phyloP scores from a whole-genome alignment of 2,113 vertebrate genomes.

The Marmota monax region DNA sequence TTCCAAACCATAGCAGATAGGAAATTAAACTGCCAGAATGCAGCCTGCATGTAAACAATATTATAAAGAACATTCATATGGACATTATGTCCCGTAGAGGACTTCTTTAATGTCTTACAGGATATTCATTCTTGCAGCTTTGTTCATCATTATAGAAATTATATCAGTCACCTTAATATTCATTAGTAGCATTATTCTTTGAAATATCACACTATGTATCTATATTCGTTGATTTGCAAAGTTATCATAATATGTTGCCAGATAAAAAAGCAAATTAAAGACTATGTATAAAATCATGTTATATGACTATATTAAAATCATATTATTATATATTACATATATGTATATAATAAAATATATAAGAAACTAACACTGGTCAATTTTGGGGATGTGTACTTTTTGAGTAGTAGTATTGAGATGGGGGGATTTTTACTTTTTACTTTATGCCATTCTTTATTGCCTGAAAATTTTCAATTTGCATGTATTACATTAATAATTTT shows the following conservation, averaged over 20 bases:
- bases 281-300: neutral
- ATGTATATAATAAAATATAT: neutral
- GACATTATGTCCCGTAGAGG: too few species aligned
- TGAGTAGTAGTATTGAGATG: neutral
- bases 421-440: slow-evolving; percentile 3
- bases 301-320: too few species aligned
- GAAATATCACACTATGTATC: neutral
- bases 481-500: neutral
- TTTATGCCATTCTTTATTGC: neutral
- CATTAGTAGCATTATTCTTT: neutral
- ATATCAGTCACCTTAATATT: neutral
- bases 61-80: neutral
- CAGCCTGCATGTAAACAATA: neutral
- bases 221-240: neutral
- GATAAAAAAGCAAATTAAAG: neutral
- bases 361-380: neutral
- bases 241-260: slow-evolving; percentile 10
- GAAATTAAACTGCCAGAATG: neutral
- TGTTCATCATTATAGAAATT: slow-evolving; percentile 24
- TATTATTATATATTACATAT: too few species aligned
- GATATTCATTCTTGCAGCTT: neutral
- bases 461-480: neutral
- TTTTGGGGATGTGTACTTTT: neutral
- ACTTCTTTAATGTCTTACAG: too few species aligned
- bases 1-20: too few species aligned